phyloP scores from a whole-genome alignment of 2,888 invertebrate species.

The Drosophila tanythrix region DNA sequence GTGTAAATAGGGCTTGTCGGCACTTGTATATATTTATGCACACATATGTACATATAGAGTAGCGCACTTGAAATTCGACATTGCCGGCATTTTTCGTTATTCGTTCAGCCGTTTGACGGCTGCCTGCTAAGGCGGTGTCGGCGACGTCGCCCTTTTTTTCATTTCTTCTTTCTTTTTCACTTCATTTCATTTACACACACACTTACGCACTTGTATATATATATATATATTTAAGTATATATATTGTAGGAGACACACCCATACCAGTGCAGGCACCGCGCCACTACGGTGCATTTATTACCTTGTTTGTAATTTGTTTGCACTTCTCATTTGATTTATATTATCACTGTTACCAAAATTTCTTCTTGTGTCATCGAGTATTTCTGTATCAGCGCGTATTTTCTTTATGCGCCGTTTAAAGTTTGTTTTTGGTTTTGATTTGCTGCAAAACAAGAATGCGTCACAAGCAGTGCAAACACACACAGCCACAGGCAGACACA shows the following conservation, averaged over 20 bases:
- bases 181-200: slow-evolving; percentile 51
- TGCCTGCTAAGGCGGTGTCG: slow-evolving; percentile 44
- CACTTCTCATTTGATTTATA: slow-evolving; percentile 39
- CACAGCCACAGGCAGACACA: slow-evolving; percentile 11
- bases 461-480: slow-evolving; percentile 61
- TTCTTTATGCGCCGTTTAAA: slow-evolving; percentile 41
- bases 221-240: not conserved
- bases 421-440: slow-evolving; percentile 55
- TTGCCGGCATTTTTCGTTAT: slow-evolving; percentile 73
- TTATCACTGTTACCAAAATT: slow-evolving; percentile 27
- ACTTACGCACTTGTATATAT: slow-evolving; percentile 13
- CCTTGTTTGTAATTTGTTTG: slow-evolving; percentile 33
- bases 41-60: slow-evolving; percentile 15
- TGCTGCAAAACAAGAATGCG: slow-evolving; percentile 76
- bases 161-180: slow-evolving; percentile 45
- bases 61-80: slow-evolving; percentile 68
- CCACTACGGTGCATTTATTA: slow-evolving; percentile 48
- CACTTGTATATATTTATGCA: slow-evolving; percentile 11
- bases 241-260: slow-evolving; percentile 46
- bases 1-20: slow-evolving; percentile 10
- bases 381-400: slow-evolving; percentile 41
- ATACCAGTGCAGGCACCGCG: slow-evolving; percentile 44
- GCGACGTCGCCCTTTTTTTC: slow-evolving; percentile 74
- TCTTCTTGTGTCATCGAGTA: slow-evolving; percentile 19
- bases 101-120: slow-evolving; percentile 36